Base-by-base conservation (phyloP, 2,797 vertebrate species). In the Odontamblyopus lacepedii region DNA sequence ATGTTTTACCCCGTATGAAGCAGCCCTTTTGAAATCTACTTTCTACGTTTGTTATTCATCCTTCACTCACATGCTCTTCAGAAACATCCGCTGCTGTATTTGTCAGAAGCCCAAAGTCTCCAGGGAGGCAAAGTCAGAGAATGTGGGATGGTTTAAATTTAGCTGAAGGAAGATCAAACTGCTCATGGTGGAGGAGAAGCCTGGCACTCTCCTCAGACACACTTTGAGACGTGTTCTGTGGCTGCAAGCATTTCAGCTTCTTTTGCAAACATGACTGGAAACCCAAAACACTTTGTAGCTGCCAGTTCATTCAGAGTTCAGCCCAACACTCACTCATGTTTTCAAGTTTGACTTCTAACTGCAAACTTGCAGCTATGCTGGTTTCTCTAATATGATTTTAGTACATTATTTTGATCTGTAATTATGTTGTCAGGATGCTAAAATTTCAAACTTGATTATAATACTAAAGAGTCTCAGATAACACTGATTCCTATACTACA, bases 251-350 rank as follows among this genome's bases (percentile, higher is more conserved):
- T 50, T 68, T 67, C 56, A 68, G 62, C 62, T 44, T 38, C 26
- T 56, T 57, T 74, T 68, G 63, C 61, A 69, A 77, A 77, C 73
- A 75, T 59, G 57, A 65, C 63, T 26, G 65, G 61, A 65, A 63
- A 72, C 29, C 38, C 48, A 5, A 16, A 63, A 26, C 23, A 15
- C 68, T 9, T 16, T 65, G 12, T 32, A 70, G 55, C 27, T 29
- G 26, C 1, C 60, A 71, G 78, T 82, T 87, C 76, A 78, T 23
- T 9, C 8, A 48, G 38, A 84, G 78, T 84, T 87, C 75, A 77
- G 4, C 12, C 13, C 32, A 9, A 26, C 62, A 13, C 19, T 55
- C 18, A 1, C 50, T 67, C 48, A 11, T 32, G 66, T 35, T 16
- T 51, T 26, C 48, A 66, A 44, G 63, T 48, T 44, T 29, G 23